Evolutionary conservation across 2,888 invertebrate species (phyloP), one percentile per base, ranked within the genome.

Genomic region (Oxytorus armatus): DNA sequence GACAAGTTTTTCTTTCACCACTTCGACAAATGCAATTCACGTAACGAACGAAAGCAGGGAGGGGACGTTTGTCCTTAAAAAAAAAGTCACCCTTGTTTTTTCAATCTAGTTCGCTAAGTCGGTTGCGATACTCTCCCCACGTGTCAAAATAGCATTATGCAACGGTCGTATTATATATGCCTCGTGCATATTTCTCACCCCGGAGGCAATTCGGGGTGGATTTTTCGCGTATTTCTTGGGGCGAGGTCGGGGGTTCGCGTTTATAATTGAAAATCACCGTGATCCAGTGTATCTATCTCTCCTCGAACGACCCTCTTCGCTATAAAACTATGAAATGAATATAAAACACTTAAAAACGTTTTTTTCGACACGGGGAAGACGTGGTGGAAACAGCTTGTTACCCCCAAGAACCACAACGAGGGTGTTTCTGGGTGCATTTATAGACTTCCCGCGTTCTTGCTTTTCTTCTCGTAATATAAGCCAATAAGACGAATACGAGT

Each of bases 241-340:
- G 21, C 1, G 33, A 1, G 49, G 23, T 59, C 8, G 7, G 23
- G 39, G 61, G 72, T 53, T 80, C 51, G 69, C 63, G 68, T 74
- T 81, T 79, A 84, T 89, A 88, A 89, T 89, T 89, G 87, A 89
- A 89, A 88, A 89, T 89, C 87, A 86, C 83, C 84, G 86, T 86
- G 84, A 86, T 85, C 85, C 82, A 80, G 85, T 85, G 87, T 85
- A 82, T 82, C 69, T 79, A 29, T 66, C 59, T 77, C 68, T 78
- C 51, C 39, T 68, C 44, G 63, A 10, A 18, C 16, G 42, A 29
- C 69, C 65, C 68, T 57, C 78, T 39, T 16, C 61, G 51, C 72
- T 73, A 69, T 79, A 76, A 83, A 84, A 82, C 74, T 79, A 79
- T 65, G 78, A 72, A 82, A 74, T 81, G 68, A 44, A 74, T 65